These are phyloP conservation scores for Marmota monax DNA, from an alignment of 2,113 vertebrate species.

Conservation along the genomic window DNA sequence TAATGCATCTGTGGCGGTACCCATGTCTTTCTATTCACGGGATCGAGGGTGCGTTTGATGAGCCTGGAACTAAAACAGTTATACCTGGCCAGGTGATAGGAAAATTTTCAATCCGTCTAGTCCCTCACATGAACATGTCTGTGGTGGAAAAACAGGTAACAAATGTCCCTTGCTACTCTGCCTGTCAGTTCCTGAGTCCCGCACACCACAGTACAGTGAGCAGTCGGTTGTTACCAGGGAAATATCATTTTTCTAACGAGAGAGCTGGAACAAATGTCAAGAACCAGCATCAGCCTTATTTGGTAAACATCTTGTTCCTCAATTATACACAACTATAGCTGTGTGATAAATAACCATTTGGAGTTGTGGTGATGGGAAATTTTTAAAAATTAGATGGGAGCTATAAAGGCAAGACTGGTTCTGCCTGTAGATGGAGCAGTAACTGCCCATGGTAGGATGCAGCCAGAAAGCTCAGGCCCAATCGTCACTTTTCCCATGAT, in stretches of 20 bases:
- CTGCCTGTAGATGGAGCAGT: not conserved
- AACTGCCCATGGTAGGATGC: accelerated
- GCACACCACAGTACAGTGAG: accelerated
- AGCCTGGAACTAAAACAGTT: slow-evolving; percentile 93
- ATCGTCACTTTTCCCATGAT: accelerated
- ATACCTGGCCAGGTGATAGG: slow-evolving; percentile 94
- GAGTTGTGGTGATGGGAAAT: not conserved
- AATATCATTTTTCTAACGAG: accelerated
- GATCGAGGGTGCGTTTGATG: slow-evolving; percentile 94
- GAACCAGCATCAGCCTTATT: not conserved
- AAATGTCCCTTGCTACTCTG: accelerated
- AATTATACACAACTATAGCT: not conserved
- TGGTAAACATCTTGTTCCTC: not conserved
- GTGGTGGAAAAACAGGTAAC: slow-evolving; percentile 93
- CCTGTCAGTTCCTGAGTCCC: accelerated
- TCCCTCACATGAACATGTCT: slow-evolving; percentile 92
- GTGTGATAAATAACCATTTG: not conserved
- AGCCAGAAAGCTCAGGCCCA: not conserved
- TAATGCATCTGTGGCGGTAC: slow-evolving; percentile 93
- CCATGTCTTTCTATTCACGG: slow-evolving; percentile 95
- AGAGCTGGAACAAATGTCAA: not conserved
- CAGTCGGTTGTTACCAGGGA: accelerated
- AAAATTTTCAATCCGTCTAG: slow-evolving; percentile 96
- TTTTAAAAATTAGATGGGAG: not conserved
- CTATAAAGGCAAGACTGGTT: not conserved